Conservation (phyloP, 2,113 vertebrate genomes). For the Amphiprion percula region DNA sequence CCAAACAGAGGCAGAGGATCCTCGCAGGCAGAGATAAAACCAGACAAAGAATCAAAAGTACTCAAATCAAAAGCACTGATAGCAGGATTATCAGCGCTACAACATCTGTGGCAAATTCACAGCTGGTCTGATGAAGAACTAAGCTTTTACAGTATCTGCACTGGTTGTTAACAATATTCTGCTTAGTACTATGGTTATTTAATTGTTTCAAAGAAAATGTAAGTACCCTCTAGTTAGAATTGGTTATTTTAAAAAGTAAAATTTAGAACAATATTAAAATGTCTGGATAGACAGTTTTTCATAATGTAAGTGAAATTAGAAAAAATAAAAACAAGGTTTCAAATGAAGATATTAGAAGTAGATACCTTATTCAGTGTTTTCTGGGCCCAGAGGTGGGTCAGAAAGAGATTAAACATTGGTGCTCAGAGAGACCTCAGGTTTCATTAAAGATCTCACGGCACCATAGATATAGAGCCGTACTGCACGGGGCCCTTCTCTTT, state of each 20-base stretch:
- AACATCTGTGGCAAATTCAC: conserved; percentile 9
- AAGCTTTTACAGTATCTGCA: conserved; percentile 1
- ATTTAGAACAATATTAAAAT: background rate
- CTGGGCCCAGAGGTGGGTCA: conserved; percentile 22
- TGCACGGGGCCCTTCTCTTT: conserved; percentile 63
- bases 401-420: conserved; percentile 48
- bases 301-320: background rate
- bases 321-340: background rate
- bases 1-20: conserved; percentile 34
- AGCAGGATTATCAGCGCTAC: background rate
- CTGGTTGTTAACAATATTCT: background rate
- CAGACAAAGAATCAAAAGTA: conserved; percentile 42
- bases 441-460: conserved; percentile 74
- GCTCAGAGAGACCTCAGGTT: conserved; percentile 70
- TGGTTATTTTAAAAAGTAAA: background rate
- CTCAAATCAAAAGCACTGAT: conserved; percentile 60
- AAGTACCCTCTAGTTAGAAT: background rate
- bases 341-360: conserved; percentile 12
- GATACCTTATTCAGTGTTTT: conserved; percentile 17
- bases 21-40: conserved; percentile 30
- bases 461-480: conserved; percentile 72
- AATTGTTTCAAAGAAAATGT: background rate
- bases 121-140: conserved; percentile 1
- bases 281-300: background rate
- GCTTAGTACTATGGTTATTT: background rate